Base-by-base conservation (phyloP, 2,888 invertebrate species). In the Synergus laeviventris region DNA sequence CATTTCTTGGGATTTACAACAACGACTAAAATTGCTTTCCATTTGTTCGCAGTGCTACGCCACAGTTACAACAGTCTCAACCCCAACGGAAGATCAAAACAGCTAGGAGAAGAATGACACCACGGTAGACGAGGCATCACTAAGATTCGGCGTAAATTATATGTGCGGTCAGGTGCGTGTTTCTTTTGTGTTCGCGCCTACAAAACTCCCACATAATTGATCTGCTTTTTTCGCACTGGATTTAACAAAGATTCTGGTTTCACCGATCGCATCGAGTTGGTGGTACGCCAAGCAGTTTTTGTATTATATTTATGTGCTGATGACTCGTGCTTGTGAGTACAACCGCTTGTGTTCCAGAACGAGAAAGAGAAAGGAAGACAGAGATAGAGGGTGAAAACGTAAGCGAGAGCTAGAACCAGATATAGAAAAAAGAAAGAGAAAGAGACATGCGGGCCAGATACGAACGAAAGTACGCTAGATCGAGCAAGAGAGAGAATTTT, bases 81-180 rank as follows among this genome's bases (percentile, higher is more conserved):
- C 85, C 88, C 80, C 87, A 92, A 76, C 83, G 85, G 24, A 92
- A 91, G 86, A 91, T 92, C 78, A 92, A 91, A 84, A 91, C 90
- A 85, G 92, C 92, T 75, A 86, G 92, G 18, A 88, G 92, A 82
- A 89, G 92, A 86, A 89, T 91, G 82, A 90, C 85, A 14, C 84
- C 84, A 49, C 85, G 86, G 81, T 86, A 87, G 80, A 77, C 75
- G 70, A 12, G 31, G 49, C 24, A 70, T 70, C 45, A n/a, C 8
- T 70, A 11, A 49, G 16, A 9, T 70, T n/a, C n/a, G 66, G 16
- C 45, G 31, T 45, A 31, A 66, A 49, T 21, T 14, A 11, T 12
- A 14, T 73, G 61, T 42, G 45, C 39, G 42, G 39, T 39, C 66
- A 39, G 39, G 56, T 45, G 73, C 76, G 78, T 64, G 56, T 66